Base-by-base conservation (phyloP, 1,140 invertebrate species). In the Scylla paramamosain region DNA sequence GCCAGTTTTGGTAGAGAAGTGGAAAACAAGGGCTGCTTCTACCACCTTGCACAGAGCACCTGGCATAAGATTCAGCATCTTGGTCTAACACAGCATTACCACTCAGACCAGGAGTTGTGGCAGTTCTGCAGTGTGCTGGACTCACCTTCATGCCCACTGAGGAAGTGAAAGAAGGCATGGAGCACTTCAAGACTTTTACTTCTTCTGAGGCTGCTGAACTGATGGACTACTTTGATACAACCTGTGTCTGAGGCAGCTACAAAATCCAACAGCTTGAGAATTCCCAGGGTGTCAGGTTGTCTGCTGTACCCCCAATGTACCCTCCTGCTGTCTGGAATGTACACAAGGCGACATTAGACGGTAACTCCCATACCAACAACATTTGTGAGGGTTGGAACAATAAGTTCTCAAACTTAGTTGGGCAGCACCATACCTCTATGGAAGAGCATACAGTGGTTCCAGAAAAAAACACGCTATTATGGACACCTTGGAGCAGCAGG, bases 21-120 rank as follows among this genome's bases (percentile, higher is more conserved):
- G n/a, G 48, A 88, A 2, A 88, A 28, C 93, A 88, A 31, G 31
- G 93, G 48, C 59, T 93, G 93, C 59, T 93, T 88, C 32, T 52
- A 93, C 52, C 93, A 87, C 87, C n/a, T 87, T 87, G 31, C 84
- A 31, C 28, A 77, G 84, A 87, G 28, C 46, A 52, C 92, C 39
- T 93, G 77, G 77, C 82, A 25, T 39, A 93, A 93, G 83, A 93
- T 84, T 67, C 92, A 93, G 39, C 67, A 94, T n/a, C 87, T 94
- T 39, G 87, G 93, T 32, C 48, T 90, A 88, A 89, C 46, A 88
- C 86, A 90, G 2, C 77, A 94, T 89, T 46, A 94, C 59, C 89
- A 29, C 46, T 77, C 86, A 90, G 45, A 39, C 89, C 39, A 48
- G 16, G 46, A 67, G 89, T 67, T 94, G 93, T 94, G 52, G 93